Conservation (phyloP, 2,113 vertebrate genomes). For the Cottus gobio region DNA sequence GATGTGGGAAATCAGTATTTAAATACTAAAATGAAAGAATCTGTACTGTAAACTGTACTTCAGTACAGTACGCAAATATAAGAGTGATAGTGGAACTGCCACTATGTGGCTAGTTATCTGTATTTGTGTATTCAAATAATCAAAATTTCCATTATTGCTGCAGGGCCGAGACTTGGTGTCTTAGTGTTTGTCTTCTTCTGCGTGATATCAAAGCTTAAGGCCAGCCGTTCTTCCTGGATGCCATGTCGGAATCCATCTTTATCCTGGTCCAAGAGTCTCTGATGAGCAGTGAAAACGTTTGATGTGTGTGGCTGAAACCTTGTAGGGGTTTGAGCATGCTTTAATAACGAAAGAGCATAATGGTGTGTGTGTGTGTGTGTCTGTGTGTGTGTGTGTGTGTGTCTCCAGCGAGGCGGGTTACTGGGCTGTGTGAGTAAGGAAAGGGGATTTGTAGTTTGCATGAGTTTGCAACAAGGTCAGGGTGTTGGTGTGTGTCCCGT, state of each 20-base stretch:
- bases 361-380: constrained; percentile 21
- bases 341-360: constrained; percentile 11
- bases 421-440: constrained; percentile 41
- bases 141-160: background rate
- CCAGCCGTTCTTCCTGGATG: constrained; percentile 9
- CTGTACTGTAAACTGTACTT: background rate
- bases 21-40: background rate
- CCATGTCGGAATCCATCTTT: constrained; percentile 41
- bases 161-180: background rate
- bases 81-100: background rate
- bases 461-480: constrained; percentile 63
- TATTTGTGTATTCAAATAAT: background rate
- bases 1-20: background rate
- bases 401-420: constrained; percentile 22
- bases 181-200: background rate
- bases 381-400: constrained; percentile 16
- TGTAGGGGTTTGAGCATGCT: constrained; percentile 15
- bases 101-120: background rate
- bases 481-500: constrained; percentile 23
- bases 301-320: constrained; percentile 29
- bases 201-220: constrained; percentile 21
- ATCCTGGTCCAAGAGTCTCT: constrained; percentile 30
- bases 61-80: background rate
- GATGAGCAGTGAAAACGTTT: constrained; percentile 37
- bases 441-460: constrained; percentile 37